Evolutionary conservation across 2,797 vertebrate genomes (phyloP).

Genomic region (Chiroxiphia lanceolata): DNA sequence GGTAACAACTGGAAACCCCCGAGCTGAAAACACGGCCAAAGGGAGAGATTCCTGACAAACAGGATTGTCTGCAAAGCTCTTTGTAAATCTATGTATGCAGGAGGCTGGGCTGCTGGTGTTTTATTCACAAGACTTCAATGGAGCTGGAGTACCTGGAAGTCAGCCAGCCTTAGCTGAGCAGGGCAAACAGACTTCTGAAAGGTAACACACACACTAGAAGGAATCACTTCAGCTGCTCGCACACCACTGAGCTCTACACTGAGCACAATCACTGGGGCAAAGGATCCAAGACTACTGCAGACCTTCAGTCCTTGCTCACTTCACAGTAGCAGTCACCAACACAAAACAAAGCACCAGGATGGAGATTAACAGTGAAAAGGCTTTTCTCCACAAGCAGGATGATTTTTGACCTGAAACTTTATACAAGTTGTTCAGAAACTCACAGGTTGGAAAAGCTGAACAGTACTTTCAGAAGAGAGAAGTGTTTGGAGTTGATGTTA

Average conservation of each 20-base stretch:
- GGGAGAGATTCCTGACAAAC: background rate
- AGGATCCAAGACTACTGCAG: background rate
- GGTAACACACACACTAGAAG: conserved; percentile 25
- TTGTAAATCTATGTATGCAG: background rate
- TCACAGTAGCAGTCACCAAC: background rate
- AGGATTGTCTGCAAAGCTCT: background rate
- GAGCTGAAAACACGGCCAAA: background rate
- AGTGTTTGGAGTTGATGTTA: background rate
- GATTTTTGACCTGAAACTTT: background rate
- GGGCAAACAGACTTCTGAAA: conserved; percentile 50
- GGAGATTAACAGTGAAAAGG: background rate
- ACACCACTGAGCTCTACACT: background rate
- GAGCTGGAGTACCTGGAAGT: conserved; percentile 39
- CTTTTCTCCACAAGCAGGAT: background rate
- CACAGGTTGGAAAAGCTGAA: background rate
- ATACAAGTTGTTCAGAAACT: background rate
- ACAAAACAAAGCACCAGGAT: background rate
- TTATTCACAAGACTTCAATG: conserved; percentile 41
- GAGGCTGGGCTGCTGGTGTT: conserved; percentile 10
- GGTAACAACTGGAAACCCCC: conserved; percentile 1
- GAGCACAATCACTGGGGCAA: background rate
- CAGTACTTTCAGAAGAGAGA: background rate
- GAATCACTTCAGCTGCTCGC: background rate
- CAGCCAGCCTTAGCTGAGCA: conserved; percentile 21
- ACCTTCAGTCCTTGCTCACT: background rate